Evolutionary conservation across 1,140 invertebrate species (phyloP).

Genomic region (Drosophila quadrilineata): DNA sequence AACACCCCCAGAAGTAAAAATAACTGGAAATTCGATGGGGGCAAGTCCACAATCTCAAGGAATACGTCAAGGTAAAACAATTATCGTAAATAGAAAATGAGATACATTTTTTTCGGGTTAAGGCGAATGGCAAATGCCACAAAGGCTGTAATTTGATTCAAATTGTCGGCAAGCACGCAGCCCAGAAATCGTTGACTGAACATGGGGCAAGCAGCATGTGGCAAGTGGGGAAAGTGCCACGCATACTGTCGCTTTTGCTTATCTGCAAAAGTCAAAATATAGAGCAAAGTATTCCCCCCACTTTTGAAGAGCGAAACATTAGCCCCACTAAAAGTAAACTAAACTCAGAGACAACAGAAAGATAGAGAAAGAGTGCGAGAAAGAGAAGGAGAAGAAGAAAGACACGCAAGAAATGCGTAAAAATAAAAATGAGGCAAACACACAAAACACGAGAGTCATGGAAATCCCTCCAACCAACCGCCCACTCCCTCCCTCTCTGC

Average conservation of each 20-base stretch:
- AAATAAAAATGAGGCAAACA: slow-evolving; percentile 69
- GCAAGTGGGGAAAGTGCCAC: slow-evolving; percentile 14
- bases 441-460: slow-evolving; percentile 55
- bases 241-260: slow-evolving; percentile 24
- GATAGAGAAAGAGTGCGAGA: slow-evolving; percentile 2
- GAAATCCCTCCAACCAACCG: neutral
- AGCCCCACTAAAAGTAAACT: slow-evolving; percentile 57
- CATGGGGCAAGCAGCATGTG: slow-evolving; percentile 56
- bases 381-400: slow-evolving; percentile 29
- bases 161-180: slow-evolving; percentile 61
- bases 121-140: slow-evolving; percentile 45
- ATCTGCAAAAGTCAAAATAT: slow-evolving; percentile 57
- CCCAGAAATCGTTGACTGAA: slow-evolving; percentile 57
- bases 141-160: slow-evolving; percentile 67
- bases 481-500: neutral
- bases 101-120: slow-evolving; percentile 54
- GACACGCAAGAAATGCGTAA: slow-evolving; percentile 78
- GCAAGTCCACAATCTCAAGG: slow-evolving; percentile 12
- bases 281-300: slow-evolving; percentile 30
- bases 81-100: slow-evolving; percentile 56
- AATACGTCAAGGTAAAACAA: slow-evolving; percentile 48
- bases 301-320: slow-evolving; percentile 21
- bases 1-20: slow-evolving; percentile 48
- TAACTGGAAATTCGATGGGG: slow-evolving; percentile 23
- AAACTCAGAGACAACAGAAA: slow-evolving; percentile 30